These are phyloP conservation scores for Turnix velox DNA, from an alignment of 2,113 vertebrate species.

Conservation along the genomic window DNA sequence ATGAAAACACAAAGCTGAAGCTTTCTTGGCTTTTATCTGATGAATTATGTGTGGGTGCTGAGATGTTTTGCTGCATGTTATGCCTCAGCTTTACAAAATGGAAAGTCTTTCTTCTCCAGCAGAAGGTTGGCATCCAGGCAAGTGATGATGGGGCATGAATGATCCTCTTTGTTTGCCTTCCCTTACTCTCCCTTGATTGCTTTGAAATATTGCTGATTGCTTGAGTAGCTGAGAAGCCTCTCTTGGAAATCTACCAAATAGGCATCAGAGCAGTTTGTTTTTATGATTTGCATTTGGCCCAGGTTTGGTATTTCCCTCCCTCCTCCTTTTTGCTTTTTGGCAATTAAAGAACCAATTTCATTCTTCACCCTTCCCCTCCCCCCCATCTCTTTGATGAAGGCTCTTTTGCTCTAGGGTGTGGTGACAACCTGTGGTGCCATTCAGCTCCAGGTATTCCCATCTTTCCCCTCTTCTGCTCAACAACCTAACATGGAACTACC, in stretches of 20 bases:
- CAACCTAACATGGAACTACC: not conserved
- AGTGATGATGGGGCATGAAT: not conserved
- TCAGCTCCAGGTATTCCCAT: not conserved
- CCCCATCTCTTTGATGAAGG: not conserved
- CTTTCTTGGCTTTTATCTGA: not conserved
- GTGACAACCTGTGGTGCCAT: not conserved
- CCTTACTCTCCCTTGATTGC: not conserved
- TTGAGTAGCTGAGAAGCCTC: not conserved
- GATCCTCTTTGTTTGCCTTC: not conserved
- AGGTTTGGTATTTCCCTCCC: accelerated
- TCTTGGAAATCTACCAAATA: conserved; percentile 16
- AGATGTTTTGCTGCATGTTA: not conserved
- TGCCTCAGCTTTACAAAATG: not conserved
- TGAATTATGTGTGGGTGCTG: not conserved
- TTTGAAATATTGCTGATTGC: conserved; percentile 8
- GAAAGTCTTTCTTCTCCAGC: not conserved
- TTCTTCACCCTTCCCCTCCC: not conserved
- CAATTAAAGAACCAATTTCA: not conserved
- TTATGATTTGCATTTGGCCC: not conserved
- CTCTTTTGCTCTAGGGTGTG: not conserved
- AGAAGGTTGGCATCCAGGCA: not conserved
- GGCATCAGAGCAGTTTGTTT: not conserved
- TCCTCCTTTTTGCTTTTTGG: accelerated
- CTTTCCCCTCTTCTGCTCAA: not conserved
- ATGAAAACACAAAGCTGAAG: not conserved